Base-by-base conservation (phyloP, 2,113 vertebrate genomes). In the Albula goreensis region DNA sequence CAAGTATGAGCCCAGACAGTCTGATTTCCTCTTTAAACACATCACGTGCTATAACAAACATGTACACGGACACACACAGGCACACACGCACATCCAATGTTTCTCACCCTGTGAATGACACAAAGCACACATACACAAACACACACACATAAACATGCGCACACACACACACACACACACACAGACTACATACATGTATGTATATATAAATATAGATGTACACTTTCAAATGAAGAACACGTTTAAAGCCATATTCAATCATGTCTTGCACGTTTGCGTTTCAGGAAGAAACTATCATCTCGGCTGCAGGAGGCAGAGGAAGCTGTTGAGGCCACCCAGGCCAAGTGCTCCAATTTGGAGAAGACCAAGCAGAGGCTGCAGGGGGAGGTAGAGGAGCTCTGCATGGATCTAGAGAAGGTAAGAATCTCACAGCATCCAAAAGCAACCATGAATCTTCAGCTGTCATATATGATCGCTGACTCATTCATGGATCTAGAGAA, bases 401-500 rank as follows among this genome's bases (percentile, higher is more conserved):
- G 95, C 88, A 90, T 95, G 84, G 95, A 96, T 89, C 90, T 96
- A 88, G 95, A 96, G 88, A 95, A 96, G 95, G 96, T 96, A n/a
- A 89, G 66, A 31, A 9, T 6, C 22, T 25, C 9, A 74, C 70
- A 74, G 9, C 70, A 66, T 66, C 7, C 60, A 0, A 66, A 60
- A 66, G 15, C 60, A 66, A 19, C 60, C 60, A 66, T 41, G 31
- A 41, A 41, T 41, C 31, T 41, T 1, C 31, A 41, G 31, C 31
- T 41, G 31, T 41, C 31, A 41, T 1, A 0, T 41, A 0, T 41
- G 31, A 41, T 41, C 31, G 0, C 31, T 41, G 31, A 41, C 31
- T 41, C 31, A 41, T 41, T 41, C 31, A 41, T 41, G 31, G 31
- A 41, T 41, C 31, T 41, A 41, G 31, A 41, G 31, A 41, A 41